Percentiles rank a stretch among this genome's conserved stretches.
These are phyloP conservation scores for Acropternis orthonyx DNA, from an alignment of 2,797 vertebrate species.

Conservation along the genomic window DNA sequence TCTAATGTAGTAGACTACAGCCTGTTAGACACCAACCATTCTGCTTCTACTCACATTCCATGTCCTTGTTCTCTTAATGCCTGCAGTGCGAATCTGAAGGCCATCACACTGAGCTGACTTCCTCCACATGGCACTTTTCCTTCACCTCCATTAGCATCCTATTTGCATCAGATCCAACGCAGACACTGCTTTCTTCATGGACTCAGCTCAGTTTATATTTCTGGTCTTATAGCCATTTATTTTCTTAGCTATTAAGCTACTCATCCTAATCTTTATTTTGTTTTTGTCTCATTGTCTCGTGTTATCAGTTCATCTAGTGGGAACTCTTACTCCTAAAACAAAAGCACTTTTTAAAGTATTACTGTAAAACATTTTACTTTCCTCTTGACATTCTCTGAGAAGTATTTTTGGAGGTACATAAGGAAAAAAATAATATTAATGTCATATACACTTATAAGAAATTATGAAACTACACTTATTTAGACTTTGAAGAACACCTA, in stretches of 20 bases:
- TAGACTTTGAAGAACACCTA: not conserved
- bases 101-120: not conserved
- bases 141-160: not conserved
- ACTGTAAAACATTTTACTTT: not conserved
- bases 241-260: not conserved
- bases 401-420: not conserved
- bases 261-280: not conserved
- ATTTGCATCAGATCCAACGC: not conserved
- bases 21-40: not conserved
- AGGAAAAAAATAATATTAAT: not conserved
- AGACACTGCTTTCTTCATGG: not conserved
- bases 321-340: not conserved
- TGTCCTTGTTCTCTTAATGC: not conserved
- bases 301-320: not conserved
- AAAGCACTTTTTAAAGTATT: not conserved
- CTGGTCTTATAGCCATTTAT: not conserved
- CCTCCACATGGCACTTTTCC: not conserved
- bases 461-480: not conserved
- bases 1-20: not conserved
- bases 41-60: not conserved
- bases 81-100: not conserved
- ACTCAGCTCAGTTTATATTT: not conserved
- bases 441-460: accelerated
- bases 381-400: not conserved
- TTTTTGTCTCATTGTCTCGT: not conserved